Evolutionary conservation across 2,888 invertebrate genomes (phyloP), one percentile per base, ranked within the genome.

Genomic region (Oligia fasciuncula): DNA sequence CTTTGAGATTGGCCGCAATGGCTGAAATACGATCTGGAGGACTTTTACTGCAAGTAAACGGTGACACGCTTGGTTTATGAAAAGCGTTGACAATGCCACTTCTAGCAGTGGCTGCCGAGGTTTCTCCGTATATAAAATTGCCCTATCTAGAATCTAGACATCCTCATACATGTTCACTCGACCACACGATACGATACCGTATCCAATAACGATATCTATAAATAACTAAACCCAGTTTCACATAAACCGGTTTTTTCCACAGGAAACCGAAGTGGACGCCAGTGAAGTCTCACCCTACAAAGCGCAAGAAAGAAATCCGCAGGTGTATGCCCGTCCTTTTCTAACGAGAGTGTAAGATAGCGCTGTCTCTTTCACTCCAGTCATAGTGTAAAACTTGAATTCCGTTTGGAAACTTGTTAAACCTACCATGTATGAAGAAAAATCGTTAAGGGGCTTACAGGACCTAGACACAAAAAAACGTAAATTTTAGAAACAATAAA

Each of bases 231-330:
- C 46, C 63, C 19, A 77, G 65, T 66, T 83, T 29, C 8, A 51
- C 23, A 71, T 1, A 14, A 60, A 63, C 69, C 62, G 17, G 63
- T 73, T 90, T 11, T 68, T 13, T 74, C 60, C 63, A 51, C 93
- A 96, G 96, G 95, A 95, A 57, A 79, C 89, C 0, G 95, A 95
- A 13, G 84, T 92, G 0, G 95, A 94, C 51, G 79, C 92, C 9
- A 83, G 92, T 23, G 91, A 92, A 29, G 92, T 92, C 74, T 88
- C 93, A 0, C 96, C 96, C 0, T 96, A 96, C 92, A 91, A 93
- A 77, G 95, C 91, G 0, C 95, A 96, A 67, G 94, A 95, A 71
- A 88, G 92, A 62, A 91, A 85, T 74, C 88, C 91, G 8, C 90
- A 90, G 35, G 69, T 89, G 29, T 89, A 85, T 11, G 76, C n/a